Conservation (phyloP, 2,888 invertebrate genomes). For the Hirtodrosophila cameraria region DNA sequence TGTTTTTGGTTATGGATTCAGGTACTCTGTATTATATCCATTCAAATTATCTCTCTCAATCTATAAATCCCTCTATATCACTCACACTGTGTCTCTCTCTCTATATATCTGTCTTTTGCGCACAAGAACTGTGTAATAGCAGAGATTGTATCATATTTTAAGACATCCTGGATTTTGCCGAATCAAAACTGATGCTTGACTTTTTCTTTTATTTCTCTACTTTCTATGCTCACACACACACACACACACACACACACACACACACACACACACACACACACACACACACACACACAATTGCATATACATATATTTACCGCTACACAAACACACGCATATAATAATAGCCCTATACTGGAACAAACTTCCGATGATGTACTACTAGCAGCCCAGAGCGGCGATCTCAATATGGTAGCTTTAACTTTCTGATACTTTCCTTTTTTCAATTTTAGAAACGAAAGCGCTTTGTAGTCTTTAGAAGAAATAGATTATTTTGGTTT, state of each 20-base stretch:
- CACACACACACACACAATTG: slow-evolving; percentile 23
- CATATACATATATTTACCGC: not conserved
- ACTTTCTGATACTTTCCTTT: slow-evolving; percentile 7
- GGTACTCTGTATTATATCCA: slow-evolving; percentile 67
- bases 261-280: slow-evolving; percentile 35
- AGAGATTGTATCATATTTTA: slow-evolving; percentile 28
- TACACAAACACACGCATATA: slow-evolving; percentile 28
- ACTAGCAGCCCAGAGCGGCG: slow-evolving; percentile 93
- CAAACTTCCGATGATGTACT: slow-evolving; percentile 92
- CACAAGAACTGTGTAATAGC: not conserved
- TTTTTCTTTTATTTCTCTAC: slow-evolving; percentile 53
- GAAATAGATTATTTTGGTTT: not conserved
- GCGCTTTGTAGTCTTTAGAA: slow-evolving; percentile 3
- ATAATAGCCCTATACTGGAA: slow-evolving; percentile 89
- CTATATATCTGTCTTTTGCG: slow-evolving; percentile 8
- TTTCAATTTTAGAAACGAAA: not conserved
- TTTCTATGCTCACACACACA: slow-evolving; percentile 40
- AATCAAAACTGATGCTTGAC: slow-evolving; percentile 62
- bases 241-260: slow-evolving; percentile 37
- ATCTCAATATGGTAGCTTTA: slow-evolving; percentile 88
- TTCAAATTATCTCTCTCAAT: slow-evolving; percentile 13
- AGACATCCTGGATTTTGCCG: slow-evolving; percentile 7
- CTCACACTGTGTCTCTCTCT: slow-evolving; percentile 13
- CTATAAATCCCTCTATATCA: slow-evolving; percentile 3
- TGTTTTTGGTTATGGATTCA: slow-evolving; percentile 86